These are phyloP conservation scores for Opisthograptis luteolata DNA, from an alignment of 2,888 invertebrate species.

Conservation along the genomic window DNA sequence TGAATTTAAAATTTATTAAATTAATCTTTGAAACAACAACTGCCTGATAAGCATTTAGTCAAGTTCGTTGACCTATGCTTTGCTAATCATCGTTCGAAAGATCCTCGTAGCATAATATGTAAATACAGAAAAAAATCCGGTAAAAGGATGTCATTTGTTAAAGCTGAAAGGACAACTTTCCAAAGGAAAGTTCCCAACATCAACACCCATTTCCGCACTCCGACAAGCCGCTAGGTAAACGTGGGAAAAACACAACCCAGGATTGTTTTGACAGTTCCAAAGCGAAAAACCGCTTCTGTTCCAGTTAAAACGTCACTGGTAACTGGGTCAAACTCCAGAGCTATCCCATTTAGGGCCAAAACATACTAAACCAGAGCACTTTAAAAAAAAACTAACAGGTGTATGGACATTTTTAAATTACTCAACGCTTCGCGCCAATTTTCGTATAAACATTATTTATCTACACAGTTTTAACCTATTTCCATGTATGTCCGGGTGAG, in stretches of 20 bases:
- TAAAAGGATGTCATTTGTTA: slow-evolving; percentile 6
- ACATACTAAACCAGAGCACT: slow-evolving; percentile 1
- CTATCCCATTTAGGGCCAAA: slow-evolving; percentile 8
- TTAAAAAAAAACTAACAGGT: neutral
- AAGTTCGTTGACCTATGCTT: too few relatives aligned
- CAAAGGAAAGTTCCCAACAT: slow-evolving; percentile 9
- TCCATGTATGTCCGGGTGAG: neutral
- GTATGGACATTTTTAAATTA: neutral
- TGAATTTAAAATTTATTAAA: too few relatives aligned
- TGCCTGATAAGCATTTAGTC: too few relatives aligned
- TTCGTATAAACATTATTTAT: neutral
- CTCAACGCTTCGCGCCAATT: neutral
- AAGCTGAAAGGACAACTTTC: slow-evolving; percentile 11
- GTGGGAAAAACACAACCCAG: slow-evolving; percentile 21
- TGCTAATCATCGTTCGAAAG: too few relatives aligned
- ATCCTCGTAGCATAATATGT: too few relatives aligned
- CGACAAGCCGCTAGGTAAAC: slow-evolving; percentile 12
- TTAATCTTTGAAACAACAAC: too few relatives aligned
- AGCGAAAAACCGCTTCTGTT: slow-evolving; percentile 34
- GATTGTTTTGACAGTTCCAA: slow-evolving; percentile 36
- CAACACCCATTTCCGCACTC: neutral
- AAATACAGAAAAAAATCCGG: neutral
- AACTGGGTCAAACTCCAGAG: slow-evolving; percentile 51
- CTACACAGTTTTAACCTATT: neutral
- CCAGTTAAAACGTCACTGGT: slow-evolving; percentile 26